phyloP scores from a whole-genome alignment of 2,797 vertebrate species.

The Alca torda region DNA sequence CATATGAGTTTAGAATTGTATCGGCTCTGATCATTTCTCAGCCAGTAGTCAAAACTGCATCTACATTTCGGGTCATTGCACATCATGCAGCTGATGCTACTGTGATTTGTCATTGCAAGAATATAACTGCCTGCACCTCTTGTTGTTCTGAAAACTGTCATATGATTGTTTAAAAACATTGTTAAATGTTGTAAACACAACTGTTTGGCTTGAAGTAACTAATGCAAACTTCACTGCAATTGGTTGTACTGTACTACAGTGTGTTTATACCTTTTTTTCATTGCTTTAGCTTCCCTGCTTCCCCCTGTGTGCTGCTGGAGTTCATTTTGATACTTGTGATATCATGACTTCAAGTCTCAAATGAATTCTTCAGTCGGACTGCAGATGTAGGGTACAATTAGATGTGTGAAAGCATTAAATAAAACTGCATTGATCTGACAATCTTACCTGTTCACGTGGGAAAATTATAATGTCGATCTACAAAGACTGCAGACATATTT shows the following conservation, averaged over 20 bases:
- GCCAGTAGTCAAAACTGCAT: not conserved
- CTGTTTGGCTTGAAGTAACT: slow-evolving; percentile 31
- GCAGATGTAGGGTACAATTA: slow-evolving; percentile 25
- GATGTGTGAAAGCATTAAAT: slow-evolving; percentile 18
- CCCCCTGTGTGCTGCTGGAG: not conserved
- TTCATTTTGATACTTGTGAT: slow-evolving; percentile 62
- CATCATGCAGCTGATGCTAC: slow-evolving; percentile 49
- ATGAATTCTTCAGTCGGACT: slow-evolving; percentile 43
- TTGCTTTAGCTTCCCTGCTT: slow-evolving; percentile 44
- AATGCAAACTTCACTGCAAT: not conserved
- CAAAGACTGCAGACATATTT: not conserved
- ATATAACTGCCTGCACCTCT: slow-evolving; percentile 23
- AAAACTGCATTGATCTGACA: slow-evolving; percentile 27
- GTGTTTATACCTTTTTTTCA: not conserved
- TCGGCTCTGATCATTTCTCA: not conserved
- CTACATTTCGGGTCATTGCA: slow-evolving; percentile 40
- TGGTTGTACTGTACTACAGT: not conserved
- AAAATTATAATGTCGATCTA: slow-evolving; percentile 1
- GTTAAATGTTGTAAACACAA: not conserved
- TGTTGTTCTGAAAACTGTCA: slow-evolving; percentile 14
- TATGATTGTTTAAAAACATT: not conserved
- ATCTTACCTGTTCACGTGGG: slow-evolving; percentile 5
- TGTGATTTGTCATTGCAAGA: slow-evolving; percentile 41
- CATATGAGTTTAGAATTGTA: not conserved
- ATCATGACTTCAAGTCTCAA: slow-evolving; percentile 41